Evolutionary conservation across 2,113 vertebrate species (phyloP), one percentile per base, ranked within the genome.

Genomic region (Cricetomys ansorgei): DNA sequence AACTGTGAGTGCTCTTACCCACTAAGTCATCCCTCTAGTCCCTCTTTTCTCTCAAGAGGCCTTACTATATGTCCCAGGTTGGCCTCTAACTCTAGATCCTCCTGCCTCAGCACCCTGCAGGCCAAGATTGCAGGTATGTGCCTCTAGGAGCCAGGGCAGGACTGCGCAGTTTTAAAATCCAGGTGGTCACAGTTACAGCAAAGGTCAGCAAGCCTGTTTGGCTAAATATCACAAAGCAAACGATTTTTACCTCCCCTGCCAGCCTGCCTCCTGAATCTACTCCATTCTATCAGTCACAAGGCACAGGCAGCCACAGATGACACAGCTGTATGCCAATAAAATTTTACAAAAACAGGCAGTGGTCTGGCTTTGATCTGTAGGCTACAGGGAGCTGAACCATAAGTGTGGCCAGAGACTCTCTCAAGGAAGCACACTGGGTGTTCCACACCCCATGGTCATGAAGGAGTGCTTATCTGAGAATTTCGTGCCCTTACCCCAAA

Each of bases 401-500:
- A 48, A 25, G 67, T 21, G 10, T 34, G 62, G 65, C 29, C 34
- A 55, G 72, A 50, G 64, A 64, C 16, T 15, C 34, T 70, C 37
- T 31, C 2, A 12, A 8, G 27, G 37, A 84, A 16, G 48, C 29
- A 55, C 67, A 59, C 11, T 65, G 48, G 40, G 53, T 81, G 55
- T 19, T 37, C 45, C n/a, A 40, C 1, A 2, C 25, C 79, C 43
- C n/a, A n/a, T n/a, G n/a, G n/a, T n/a, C n/a, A n/a, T n/a, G 0
- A 0, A 5, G 43, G 11, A 69, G 65, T 67, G 43, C 34, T 50
- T 40, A 19, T n/a, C 31, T 1, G 27, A 84, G 57, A 45, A 75
- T 45, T 75, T 25, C 73, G 57, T 1, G 1, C 3, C 4, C 81
- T 75, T 25, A 1, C 43, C 55, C 16, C 7, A 37, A 64, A 16